Conservation (phyloP, 2,113 vertebrate genomes). For the Indicator maculatus region DNA sequence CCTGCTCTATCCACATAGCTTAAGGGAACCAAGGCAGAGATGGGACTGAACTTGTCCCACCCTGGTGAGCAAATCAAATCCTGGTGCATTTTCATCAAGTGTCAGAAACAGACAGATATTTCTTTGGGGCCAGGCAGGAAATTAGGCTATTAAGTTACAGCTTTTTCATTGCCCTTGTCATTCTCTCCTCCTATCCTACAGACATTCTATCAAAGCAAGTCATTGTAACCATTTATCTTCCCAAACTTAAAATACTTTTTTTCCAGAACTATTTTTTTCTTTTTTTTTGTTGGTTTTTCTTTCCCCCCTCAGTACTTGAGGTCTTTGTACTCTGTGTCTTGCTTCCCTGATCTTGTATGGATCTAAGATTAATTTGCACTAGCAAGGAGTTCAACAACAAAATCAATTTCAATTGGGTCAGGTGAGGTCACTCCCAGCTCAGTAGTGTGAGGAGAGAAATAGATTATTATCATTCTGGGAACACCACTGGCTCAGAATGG, state of each 20-base stretch:
- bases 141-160: slow-evolving; percentile 95
- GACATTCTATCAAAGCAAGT: slow-evolving; percentile 90
- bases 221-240: slow-evolving; percentile 90
- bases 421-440: slow-evolving; percentile 81
- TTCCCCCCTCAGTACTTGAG: slow-evolving; percentile 54
- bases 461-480: slow-evolving; percentile 85
- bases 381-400: slow-evolving; percentile 87
- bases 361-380: slow-evolving; percentile 88
- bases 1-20: neutral
- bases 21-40: slow-evolving; percentile 53
- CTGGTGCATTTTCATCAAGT: slow-evolving; percentile 87
- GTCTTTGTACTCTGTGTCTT: slow-evolving; percentile 79
- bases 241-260: slow-evolving; percentile 84
- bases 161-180: slow-evolving; percentile 81
- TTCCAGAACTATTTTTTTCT: slow-evolving; percentile 74
- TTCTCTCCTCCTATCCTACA: slow-evolving; percentile 81
- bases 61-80: slow-evolving; percentile 84
- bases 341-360: slow-evolving; percentile 80
- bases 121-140: slow-evolving; percentile 88
- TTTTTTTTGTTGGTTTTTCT: too few species aligned
- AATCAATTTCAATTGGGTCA: slow-evolving; percentile 95
- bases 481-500: slow-evolving; percentile 53
- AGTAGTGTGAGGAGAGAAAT: slow-evolving; percentile 79
- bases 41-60: slow-evolving; percentile 84
- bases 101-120: slow-evolving; percentile 86